Evolutionary conservation across 1,140 invertebrate genomes (phyloP).

Genomic region (Platorchestia sp.): DNA sequence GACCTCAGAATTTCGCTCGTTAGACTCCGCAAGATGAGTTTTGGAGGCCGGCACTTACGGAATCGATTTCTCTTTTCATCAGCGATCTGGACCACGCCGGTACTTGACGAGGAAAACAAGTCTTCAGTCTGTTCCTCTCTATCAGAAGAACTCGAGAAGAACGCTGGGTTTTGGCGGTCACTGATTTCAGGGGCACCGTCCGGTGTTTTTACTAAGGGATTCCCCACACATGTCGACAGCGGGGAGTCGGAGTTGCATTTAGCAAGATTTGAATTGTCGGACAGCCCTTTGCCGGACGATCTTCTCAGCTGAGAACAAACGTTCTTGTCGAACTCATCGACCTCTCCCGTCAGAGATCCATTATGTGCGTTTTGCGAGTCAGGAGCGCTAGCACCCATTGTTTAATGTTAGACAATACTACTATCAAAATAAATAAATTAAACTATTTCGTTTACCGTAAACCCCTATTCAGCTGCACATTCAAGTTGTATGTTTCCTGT

Average conservation of each 20-base stretch:
- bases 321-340: neutral
- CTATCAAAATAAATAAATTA: neutral
- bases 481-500: neutral
- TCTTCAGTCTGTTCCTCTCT: neutral
- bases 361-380: neutral
- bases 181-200: neutral
- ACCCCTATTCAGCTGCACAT: neutral
- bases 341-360: neutral
- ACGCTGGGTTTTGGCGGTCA: neutral
- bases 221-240: neutral
- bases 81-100: neutral
- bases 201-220: neutral
- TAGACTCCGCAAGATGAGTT: neutral
- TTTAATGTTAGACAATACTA: neutral
- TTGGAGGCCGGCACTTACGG: neutral
- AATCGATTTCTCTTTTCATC: neutral
- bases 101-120: neutral
- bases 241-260: neutral
- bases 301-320: neutral
- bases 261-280: neutral
- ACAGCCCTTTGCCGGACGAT: neutral
- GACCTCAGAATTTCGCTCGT: slow-evolving; percentile 26
- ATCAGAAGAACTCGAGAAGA: neutral
- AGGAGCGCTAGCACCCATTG: neutral
- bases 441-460: neutral